A percentile compares a stretch with the other conserved stretches of the same genome.
Evolutionary conservation across 2,797 vertebrate species (phyloP).

Genomic region (Anisognathus igniventris): DNA sequence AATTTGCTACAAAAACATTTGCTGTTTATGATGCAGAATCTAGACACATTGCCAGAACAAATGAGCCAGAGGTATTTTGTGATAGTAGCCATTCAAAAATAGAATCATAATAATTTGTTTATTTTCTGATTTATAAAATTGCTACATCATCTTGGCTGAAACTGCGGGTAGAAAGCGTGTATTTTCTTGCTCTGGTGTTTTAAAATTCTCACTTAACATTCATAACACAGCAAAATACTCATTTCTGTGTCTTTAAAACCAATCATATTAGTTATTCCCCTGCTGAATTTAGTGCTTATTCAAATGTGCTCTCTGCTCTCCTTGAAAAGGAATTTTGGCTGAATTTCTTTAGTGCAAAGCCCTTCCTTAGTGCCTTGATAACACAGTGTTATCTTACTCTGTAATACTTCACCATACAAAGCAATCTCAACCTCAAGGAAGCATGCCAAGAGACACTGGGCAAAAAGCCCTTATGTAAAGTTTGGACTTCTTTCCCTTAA

Average conservation of each 20-base stretch:
- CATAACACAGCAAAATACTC: slow-evolving; percentile 14
- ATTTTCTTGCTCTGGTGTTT: not conserved
- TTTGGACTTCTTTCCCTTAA: slow-evolving; percentile 28
- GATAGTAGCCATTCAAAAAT: slow-evolving; percentile 14
- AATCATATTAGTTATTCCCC: slow-evolving; percentile 47
- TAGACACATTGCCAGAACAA: slow-evolving; percentile 20
- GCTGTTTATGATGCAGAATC: not conserved
- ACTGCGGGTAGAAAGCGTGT: not conserved
- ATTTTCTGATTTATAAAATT: slow-evolving; percentile 26
- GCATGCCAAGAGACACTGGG: slow-evolving; percentile 40
- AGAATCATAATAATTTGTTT: slow-evolving; percentile 5
- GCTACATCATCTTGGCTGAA: not conserved
- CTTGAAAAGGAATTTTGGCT: slow-evolving; percentile 44
- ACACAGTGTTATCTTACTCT: slow-evolving; percentile 44
- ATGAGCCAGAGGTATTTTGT: slow-evolving; percentile 40
- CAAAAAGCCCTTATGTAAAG: slow-evolving; percentile 46
- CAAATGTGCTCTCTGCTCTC: slow-evolving; percentile 18
- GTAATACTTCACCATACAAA: slow-evolving; percentile 47
- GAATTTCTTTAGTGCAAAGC: slow-evolving; percentile 7
- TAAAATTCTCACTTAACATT: not conserved
- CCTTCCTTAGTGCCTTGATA: slow-evolving; percentile 9
- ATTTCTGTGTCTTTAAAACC: slow-evolving; percentile 48
- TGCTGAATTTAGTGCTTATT: slow-evolving; percentile 50
- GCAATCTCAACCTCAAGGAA: slow-evolving; percentile 42
- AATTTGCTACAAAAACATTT: not conserved